phyloP scores from a whole-genome alignment of 2,797 vertebrate species.

The Adelosebastes latens region DNA sequence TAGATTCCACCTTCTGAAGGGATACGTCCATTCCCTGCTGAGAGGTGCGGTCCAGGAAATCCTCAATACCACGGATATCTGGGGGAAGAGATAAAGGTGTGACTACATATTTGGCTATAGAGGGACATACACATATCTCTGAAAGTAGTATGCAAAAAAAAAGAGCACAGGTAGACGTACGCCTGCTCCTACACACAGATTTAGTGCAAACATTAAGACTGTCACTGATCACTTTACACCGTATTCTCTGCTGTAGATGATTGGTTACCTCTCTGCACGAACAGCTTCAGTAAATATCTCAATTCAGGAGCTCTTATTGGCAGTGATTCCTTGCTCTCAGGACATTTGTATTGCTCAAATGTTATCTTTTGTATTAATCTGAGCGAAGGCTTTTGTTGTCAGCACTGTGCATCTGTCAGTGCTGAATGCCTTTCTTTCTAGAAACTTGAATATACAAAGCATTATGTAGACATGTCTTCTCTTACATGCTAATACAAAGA shows the following conservation, averaged over 20 bases:
- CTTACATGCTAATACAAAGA: background rate
- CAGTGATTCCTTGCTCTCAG: constrained; percentile 1
- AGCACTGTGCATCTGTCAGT: background rate
- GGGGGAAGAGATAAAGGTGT: background rate
- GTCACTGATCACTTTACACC: constrained; percentile 13
- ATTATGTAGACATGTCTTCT: background rate
- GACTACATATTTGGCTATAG: background rate
- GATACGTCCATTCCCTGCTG: constrained; percentile 99
- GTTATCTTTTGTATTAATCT: constrained; percentile 12
- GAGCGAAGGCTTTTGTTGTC: constrained; percentile 9
- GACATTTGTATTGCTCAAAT: background rate
- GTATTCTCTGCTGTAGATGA: constrained; percentile 11
- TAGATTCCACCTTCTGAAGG: constrained; percentile 97
- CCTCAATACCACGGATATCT: constrained; percentile 99
- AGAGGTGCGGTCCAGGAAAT: constrained; percentile 95
- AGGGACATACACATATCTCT: background rate
- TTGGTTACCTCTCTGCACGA: constrained; percentile 4
- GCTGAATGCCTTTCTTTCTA: background rate
- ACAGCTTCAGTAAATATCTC: constrained; percentile 23
- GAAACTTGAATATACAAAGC: constrained; percentile 2
- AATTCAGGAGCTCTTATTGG: constrained; percentile 9
- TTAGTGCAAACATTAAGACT: constrained; percentile 2
- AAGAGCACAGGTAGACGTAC: background rate
- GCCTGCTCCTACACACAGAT: background rate
- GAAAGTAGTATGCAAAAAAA: background rate